Evolutionary conservation across 2,113 vertebrate genomes (phyloP), one percentile per base, ranked within the genome.

Genomic region (Saccopteryx leptura): DNA sequence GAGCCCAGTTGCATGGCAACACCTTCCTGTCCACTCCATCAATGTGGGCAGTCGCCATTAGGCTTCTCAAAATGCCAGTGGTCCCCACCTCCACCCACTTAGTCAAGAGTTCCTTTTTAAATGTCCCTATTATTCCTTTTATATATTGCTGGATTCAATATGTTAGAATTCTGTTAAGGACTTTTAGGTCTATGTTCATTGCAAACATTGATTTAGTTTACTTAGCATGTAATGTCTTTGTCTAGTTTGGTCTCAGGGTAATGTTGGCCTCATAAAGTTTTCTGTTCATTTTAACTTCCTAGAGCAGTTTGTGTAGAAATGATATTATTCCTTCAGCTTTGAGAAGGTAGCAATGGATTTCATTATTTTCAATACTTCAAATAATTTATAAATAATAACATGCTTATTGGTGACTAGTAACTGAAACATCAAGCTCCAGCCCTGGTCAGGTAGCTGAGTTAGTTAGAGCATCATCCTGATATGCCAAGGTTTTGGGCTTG

Each of bases 301-400:
- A 54, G 52, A 80, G 24, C 63, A 46, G 63, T 69, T 80, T 58
- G 33, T 58, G 12, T 24, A 48, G 33, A 78, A 89, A 66, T 33
- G 6, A 15, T 28, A 78, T 78, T 28, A 66, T 26, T 46, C 65
- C 31, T 58, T 85, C 56, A 72, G 39, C 15, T 79, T 48, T 93
- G 80, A 72, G 54, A n/a, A 84, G 65, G 72, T 18, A 50, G 71
- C 18, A 85, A 79, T 66, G 61, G 39, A 9, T 48, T 79, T 89
- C 13, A 54, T n/a, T 78, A 71, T 78, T 89, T 89, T 71, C 33
- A 85, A 28, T 66, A 72, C 79, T 89, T 90, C n/a, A 79, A 66
- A 72, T 78, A 58, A 54, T 39, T 95, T 50, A 79, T 26, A 95
- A 89, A 39, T 78, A 89, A 78, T 91, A 52, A 80, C 23, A 78